Percentiles rank a stretch among this genome's conserved stretches.
Conservation (phyloP, 2,797 vertebrate genomes). For the Semotilus atromaculatus region DNA sequence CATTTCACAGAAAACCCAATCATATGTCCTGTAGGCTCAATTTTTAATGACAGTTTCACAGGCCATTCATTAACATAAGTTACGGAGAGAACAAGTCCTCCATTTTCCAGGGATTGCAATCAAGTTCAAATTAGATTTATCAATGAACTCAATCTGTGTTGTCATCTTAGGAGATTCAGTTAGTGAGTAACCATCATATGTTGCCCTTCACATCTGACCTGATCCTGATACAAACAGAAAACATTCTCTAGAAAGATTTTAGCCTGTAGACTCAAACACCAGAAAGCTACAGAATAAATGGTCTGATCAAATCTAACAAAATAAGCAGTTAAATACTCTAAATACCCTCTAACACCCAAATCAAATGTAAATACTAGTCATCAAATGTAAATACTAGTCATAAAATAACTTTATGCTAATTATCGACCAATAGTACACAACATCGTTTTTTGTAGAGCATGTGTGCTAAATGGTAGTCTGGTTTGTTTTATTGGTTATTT, state of each 20-base stretch:
- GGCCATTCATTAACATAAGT: neutral
- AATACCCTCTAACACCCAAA: neutral
- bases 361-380: neutral
- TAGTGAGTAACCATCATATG: neutral
- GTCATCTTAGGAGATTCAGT: neutral
- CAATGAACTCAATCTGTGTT: neutral
- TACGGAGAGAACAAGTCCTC: neutral
- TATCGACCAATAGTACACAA: neutral
- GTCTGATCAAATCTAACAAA: neutral
- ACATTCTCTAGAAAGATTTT: neutral
- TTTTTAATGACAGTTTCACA: neutral
- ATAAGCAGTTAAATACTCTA: neutral
- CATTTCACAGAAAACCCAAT: neutral
- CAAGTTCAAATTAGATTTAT: neutral
- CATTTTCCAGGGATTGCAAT: neutral
- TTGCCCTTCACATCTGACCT: neutral
- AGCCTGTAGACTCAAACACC: neutral
- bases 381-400: neutral
- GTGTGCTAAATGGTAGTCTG: neutral
- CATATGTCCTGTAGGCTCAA: too few relatives aligned
- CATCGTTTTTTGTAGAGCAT: neutral
- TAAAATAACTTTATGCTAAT: neutral
- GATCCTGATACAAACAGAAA: neutral
- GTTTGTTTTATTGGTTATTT: neutral
- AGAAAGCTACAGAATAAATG: too few relatives aligned